These are phyloP conservation scores for Protophormia terraenovae DNA, from an alignment of 2,888 invertebrate species.

Conservation along the genomic window DNA sequence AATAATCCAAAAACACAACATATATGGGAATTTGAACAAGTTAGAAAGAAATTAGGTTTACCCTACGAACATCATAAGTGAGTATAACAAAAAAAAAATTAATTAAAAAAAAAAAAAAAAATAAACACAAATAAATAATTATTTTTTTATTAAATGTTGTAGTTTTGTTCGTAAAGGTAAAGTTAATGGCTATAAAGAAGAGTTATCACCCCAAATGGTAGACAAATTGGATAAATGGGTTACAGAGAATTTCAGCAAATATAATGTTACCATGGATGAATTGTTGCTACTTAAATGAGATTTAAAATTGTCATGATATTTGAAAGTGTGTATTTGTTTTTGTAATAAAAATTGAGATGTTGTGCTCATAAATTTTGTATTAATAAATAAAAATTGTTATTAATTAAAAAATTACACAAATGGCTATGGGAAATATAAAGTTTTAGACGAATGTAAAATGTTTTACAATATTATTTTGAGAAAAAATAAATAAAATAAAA, in stretches of 20 bases:
- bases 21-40: constrained; percentile 69
- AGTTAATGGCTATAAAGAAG: constrained; percentile 66
- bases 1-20: constrained; percentile 74
- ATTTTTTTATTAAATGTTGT: neutral
- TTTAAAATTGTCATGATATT: neutral
- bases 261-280: constrained; percentile 61
- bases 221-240: constrained; percentile 63
- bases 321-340: neutral
- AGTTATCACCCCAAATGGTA: constrained; percentile 56
- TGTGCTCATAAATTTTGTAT: neutral
- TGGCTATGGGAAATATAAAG: too few species aligned
- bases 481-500: too few species aligned
- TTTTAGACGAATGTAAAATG: too few species aligned
- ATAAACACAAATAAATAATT: too few species aligned
- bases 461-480: too few species aligned
- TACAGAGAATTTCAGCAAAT: constrained; percentile 34
- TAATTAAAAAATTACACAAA: too few species aligned
- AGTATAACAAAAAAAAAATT: too few species aligned
- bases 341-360: neutral
- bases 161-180: constrained; percentile 68
- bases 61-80: constrained; percentile 61
- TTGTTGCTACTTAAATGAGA: constrained; percentile 50
- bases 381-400: neutral
- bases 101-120: too few species aligned
- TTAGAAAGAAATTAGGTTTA: neutral